Evolutionary conservation across 2,888 invertebrate species (phyloP), one percentile per base, ranked within the genome.

Genomic region (Cosmia pyralina): DNA sequence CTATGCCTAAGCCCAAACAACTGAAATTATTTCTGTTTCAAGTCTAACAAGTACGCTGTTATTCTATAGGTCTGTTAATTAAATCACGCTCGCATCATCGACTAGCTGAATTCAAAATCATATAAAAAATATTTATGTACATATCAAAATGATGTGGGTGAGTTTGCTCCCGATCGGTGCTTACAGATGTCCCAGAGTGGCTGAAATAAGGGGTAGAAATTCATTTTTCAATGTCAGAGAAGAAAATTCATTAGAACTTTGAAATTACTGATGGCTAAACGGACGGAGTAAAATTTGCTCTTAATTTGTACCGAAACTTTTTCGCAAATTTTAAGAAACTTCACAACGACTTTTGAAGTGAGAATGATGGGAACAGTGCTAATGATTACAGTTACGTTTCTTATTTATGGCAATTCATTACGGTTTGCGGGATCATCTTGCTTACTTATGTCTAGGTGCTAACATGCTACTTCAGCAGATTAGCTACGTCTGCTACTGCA

Each of bases 181-280:
- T 86, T 90, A 91, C 91, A 91, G 91, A 92, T 93, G 92, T 92
- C 92, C 91, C 90, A 90, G 83, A 88, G 34, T 38, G 90, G 90
- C 87, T 90, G 88, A 91, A 93, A 91, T 92, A 91, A 92, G 92
- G 93, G 93, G 86, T 91, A 91, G 88, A 91, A 94, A 95, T 94
- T 95, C 95, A 96, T 96, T 96, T 95, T 94, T 96, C 96, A 96
- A 95, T 94, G 96, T 96, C 96, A 94, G 91, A 92, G 93, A 94
- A 94, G 94, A 94, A 96, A 96, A 96, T 96, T 96, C 96, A 96
- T 96, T 96, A 96, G 93, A 96, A 96, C 94, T 96, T 94, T 93
- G 95, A 94, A 95, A 96, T 96, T 96, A 95, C 96, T 95, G 95
- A 96, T 96, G 95, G 94, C 94, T 94, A 94, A 96, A 94, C 94